Evolutionary conservation across 1,140 invertebrate species (phyloP), one percentile per base, ranked within the genome.

Genomic region (Pseudomyrmex pallidus): DNA sequence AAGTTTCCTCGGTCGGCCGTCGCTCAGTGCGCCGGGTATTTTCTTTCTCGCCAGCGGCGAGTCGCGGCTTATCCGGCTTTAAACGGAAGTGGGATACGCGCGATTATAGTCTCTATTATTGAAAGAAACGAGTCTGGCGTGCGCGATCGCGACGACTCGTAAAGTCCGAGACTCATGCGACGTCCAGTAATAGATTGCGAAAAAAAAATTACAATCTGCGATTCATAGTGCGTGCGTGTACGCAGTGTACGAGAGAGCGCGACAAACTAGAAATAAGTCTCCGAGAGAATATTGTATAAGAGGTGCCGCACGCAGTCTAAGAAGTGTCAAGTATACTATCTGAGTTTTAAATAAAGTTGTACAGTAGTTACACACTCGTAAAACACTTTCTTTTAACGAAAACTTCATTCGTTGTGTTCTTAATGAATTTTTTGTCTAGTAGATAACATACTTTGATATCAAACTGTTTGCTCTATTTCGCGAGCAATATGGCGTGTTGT

Each of bases 1-100:
- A 92, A 92, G 88, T 93, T 92, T 89, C 66, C 15, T 4, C 44
- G 56, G 15, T 61, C 50, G 74, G 25, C 61, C 54, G 78, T 63
- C 57, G 64, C 35, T 35, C 35, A 35, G 17, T 35, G n/a, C 35
- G 50, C 35, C 56, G 61, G 25, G 54, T 74, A 56, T 82, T 85
- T 78, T 80, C 78, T 84, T 74, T 76, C 61, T 85, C 66, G 86
- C 76, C 80, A 82, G 70, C 78, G 74, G 67, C 80, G 68, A 76
- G 73, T 87, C 82, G 74, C 68, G 54, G 85, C 83, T 87, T 83
- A 84, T 72, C 85, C 86, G 57, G 85, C 59, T 87, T 87, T 87
- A 87, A 87, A 87, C 57, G 68, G 82, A 87, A 86, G 86, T 87
- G 56, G 54, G 66, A 72, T 87, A 87, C 74, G 82, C 86, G 70